These are phyloP conservation scores for Andrena dorsata DNA, from an alignment of 2,888 invertebrate species.

Conservation along the genomic window DNA sequence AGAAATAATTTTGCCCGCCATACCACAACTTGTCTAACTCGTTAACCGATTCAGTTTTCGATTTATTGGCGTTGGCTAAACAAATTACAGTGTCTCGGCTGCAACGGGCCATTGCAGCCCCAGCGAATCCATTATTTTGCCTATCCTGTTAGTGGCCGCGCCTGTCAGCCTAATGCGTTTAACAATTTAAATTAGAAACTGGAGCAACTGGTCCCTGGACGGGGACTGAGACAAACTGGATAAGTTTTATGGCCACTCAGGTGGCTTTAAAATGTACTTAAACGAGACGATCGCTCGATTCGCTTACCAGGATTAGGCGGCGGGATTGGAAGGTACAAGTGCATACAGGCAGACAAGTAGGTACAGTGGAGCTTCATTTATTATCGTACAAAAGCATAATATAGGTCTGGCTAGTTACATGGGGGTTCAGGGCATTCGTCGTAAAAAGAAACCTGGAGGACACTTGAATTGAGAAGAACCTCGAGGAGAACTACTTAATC, in stretches of 20 bases:
- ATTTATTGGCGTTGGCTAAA: background rate
- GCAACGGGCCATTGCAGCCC: background rate
- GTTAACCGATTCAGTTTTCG: background rate
- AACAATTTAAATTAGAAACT: slow-evolving; percentile 54
- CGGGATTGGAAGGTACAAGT: background rate
- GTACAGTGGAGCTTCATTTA: slow-evolving; percentile 54
- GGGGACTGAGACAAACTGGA: slow-evolving; percentile 10
- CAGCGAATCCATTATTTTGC: slow-evolving; percentile 17
- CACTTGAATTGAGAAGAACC: slow-evolving; percentile 29
- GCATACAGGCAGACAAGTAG: background rate
- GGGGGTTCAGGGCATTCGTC: background rate
- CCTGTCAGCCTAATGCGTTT: background rate
- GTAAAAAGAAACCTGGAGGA: slow-evolving; percentile 22
- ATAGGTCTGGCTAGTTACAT: slow-evolving; percentile 34
- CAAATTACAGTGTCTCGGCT: background rate
- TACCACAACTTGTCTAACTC: background rate
- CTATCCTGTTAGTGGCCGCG: slow-evolving; percentile 33
- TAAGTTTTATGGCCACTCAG: slow-evolving; percentile 39
- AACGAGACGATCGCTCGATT: slow-evolving; percentile 12
- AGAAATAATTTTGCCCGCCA: background rate
- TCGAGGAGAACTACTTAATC: background rate
- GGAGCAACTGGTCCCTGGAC: slow-evolving; percentile 30
- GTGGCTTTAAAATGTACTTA: slow-evolving; percentile 36
- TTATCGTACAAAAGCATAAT: slow-evolving; percentile 52
- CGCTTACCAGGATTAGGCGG: slow-evolving; percentile 22